These are phyloP conservation scores for Muntiacus reevesi DNA, from an alignment of 2,113 vertebrate species.

Conservation along the genomic window DNA sequence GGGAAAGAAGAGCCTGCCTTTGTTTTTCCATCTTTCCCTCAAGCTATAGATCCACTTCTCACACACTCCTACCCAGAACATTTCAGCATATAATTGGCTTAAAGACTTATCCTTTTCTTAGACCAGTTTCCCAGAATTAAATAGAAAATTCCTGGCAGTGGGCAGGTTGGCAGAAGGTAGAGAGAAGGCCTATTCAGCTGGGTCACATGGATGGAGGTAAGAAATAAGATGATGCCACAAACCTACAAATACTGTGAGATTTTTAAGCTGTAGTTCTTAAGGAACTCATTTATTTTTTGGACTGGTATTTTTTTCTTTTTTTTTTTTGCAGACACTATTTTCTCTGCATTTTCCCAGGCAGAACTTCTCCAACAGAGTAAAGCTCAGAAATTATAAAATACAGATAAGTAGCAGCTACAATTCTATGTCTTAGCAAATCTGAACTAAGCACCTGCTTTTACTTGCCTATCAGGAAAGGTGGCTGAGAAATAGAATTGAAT, in stretches of 20 bases:
- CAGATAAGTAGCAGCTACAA: background rate
- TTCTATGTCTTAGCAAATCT: background rate
- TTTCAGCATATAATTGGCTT: background rate
- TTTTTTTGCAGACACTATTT: background rate
- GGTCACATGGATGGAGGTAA: background rate
- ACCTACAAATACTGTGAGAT: background rate
- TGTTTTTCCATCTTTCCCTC: background rate
- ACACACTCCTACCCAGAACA: background rate
- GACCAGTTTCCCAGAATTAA: slow-evolving; percentile 9
- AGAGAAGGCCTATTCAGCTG: background rate
- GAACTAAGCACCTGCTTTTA: background rate
- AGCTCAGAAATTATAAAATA: background rate
- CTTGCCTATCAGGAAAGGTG: background rate
- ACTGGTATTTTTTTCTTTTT: background rate
- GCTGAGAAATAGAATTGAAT: background rate
- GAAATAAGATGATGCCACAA: background rate
- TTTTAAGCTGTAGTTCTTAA: background rate
- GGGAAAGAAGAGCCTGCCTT: background rate
- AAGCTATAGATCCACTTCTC: background rate
- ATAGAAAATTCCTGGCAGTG: background rate
- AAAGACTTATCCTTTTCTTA: background rate
- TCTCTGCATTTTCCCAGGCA: background rate
- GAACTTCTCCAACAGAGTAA: background rate
- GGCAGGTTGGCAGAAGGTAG: background rate
- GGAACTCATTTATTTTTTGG: background rate